Evolutionary conservation across 2,113 vertebrate species (phyloP).

Genomic region (Callipepla squamata): DNA sequence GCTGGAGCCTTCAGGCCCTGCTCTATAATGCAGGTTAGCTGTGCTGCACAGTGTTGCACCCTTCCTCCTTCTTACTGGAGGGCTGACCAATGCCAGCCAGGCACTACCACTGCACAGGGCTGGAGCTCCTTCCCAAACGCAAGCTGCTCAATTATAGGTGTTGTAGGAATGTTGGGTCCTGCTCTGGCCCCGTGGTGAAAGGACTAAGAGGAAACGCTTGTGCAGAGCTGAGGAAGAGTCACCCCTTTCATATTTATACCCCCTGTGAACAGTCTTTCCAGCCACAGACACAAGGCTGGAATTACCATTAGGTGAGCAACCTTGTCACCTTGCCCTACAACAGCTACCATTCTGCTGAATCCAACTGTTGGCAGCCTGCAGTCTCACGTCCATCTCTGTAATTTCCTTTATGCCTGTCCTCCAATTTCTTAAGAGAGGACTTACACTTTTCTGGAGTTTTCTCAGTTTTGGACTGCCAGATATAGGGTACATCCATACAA

Average conservation of each 20-base stretch:
- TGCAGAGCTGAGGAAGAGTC: neutral
- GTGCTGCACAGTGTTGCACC: neutral
- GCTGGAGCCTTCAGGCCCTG: neutral
- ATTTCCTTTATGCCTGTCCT: neutral
- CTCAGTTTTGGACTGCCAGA: neutral
- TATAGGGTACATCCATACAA: neutral
- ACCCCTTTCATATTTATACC: neutral
- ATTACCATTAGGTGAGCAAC: neutral
- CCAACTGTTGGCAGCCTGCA: neutral
- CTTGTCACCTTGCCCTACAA: neutral
- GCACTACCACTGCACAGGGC: neutral
- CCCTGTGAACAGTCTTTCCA: neutral
- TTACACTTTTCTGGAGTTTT: neutral
- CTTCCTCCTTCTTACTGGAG: neutral
- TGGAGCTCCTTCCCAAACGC: neutral
- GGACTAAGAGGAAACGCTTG: neutral
- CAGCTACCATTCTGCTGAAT: neutral
- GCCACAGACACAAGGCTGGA: neutral
- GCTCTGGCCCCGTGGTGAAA: neutral
- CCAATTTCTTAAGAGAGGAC: neutral
- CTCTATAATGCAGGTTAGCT: neutral
- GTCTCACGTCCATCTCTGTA: neutral
- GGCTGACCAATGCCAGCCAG: neutral
- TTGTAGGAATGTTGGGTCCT: neutral
- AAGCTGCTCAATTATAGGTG: accelerated